Evolutionary conservation across 2,113 vertebrate genomes (phyloP), one percentile per base, ranked within the genome.

Genomic region (Talpa occidentalis): DNA sequence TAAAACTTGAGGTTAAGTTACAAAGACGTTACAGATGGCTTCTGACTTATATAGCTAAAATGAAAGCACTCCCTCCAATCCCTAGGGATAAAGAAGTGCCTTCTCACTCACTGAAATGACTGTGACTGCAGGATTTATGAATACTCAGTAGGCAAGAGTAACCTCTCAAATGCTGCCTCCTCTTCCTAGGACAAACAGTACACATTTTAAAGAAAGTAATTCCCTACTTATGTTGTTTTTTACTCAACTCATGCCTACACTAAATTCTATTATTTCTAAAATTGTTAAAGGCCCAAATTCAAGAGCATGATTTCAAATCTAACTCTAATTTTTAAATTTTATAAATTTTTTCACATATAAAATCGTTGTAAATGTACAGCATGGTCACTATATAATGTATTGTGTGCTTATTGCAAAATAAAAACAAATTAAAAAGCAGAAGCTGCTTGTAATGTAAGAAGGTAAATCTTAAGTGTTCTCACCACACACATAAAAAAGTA

Each of bases 61-160:
- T 91, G 84, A 79, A 95, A 97, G 64, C 79, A 78, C 89, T 94
- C 96, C 90, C 32, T 85, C 9, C 62, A 83, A n/a, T 54, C 90
- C 74, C 59, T 22, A 81, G 70, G 21, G 89, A 89, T 92, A 93
- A 90, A 87, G 82, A 97, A 97, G 93, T 97, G 66, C 67, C 87
- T 88, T 97, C 96, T 97, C 96, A 97, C 89, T 95, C 54, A 81
- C 94, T 73, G 62, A 0, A 78, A 69, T 79, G 73, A 89, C 52
- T 96, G 70, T 96, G 85, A 97, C 70, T 94, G 79, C 93, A 70
- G 77, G 85, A n/a, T 95, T 91, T 95, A 42, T 90, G 80, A 90
- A 82, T 79, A 79, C 35, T 32, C 44, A 32, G 47, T 90, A 95
- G 97, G 93, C 95, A 97, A 94, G 87, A 80, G 79, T 88, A 95